Conservation (phyloP, 2,888 invertebrate genomes). For the Synergus gifuensis region DNA sequence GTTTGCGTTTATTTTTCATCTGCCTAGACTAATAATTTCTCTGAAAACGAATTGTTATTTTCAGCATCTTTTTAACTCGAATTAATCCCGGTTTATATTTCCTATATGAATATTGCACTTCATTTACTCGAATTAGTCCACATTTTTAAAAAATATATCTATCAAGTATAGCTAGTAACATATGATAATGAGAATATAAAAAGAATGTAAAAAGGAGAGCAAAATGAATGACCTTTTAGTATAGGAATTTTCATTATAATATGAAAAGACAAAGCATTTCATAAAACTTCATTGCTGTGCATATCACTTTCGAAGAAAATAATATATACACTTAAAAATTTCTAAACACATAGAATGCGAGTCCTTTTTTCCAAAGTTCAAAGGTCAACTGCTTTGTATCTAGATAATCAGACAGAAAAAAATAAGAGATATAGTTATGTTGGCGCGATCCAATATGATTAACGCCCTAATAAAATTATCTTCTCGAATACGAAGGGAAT, state of each 20-base stretch:
- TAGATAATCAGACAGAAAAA: not conserved
- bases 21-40: not conserved
- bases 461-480: not conserved
- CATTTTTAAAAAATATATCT: too few relatives aligned
- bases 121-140: too few relatives aligned
- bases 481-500: not conserved
- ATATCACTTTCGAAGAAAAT: not conserved
- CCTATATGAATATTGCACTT: too few relatives aligned
- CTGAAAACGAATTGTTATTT: not conserved
- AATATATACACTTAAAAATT: not conserved
- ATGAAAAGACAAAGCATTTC: not conserved
- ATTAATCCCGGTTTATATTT: not conserved
- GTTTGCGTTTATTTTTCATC: slow-evolving; percentile 1
- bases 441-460: not conserved
- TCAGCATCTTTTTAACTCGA: not conserved
- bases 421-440: not conserved
- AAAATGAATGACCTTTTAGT: not conserved
- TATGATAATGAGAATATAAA: not conserved
- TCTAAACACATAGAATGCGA: not conserved
- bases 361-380: not conserved
- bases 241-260: not conserved
- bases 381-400: not conserved
- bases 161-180: not conserved
- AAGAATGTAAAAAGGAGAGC: not conserved
- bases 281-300: not conserved